phyloP scores from a whole-genome alignment of 2,113 vertebrate genomes.

The Neotoma lepida region DNA sequence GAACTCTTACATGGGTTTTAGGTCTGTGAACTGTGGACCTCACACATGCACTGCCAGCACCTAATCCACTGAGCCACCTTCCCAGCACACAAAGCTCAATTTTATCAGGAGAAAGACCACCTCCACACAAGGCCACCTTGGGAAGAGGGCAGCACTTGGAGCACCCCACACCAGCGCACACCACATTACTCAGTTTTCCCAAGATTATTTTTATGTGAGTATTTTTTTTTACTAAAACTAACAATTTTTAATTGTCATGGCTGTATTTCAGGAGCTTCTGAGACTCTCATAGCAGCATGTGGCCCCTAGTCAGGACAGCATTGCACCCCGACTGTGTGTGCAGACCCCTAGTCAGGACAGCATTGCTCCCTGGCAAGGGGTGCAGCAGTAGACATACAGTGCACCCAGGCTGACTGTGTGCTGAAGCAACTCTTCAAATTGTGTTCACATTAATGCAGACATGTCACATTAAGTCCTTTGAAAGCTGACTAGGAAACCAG shows the following conservation, averaged over 20 bases:
- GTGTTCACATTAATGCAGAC: background rate
- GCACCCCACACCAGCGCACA: rapidly evolving
- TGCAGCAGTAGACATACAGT: too few relatives aligned
- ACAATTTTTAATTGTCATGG: background rate
- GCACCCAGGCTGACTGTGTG: too few relatives aligned
- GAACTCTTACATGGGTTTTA: too few relatives aligned
- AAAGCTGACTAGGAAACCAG: background rate
- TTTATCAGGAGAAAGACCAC: background rate
- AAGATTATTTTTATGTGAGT: background rate
- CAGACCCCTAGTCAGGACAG: background rate
- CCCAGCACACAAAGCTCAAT: background rate
- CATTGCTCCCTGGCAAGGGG: background rate
- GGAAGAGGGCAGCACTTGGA: background rate
- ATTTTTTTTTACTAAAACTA: background rate
- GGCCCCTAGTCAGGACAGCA: background rate
- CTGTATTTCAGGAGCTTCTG: background rate
- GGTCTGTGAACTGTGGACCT: too few relatives aligned
- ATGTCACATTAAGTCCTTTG: background rate
- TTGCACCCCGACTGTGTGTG: background rate
- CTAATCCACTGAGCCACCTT: background rate
- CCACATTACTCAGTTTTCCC: background rate
- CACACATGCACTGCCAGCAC: too few relatives aligned
- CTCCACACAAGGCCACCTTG: background rate
- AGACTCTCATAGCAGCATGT: background rate
- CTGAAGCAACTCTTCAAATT: background rate